Evolutionary conservation across 2,888 invertebrate genomes (phyloP), one percentile per base, ranked within the genome.

Genomic region (Melanophora roralis): DNA sequence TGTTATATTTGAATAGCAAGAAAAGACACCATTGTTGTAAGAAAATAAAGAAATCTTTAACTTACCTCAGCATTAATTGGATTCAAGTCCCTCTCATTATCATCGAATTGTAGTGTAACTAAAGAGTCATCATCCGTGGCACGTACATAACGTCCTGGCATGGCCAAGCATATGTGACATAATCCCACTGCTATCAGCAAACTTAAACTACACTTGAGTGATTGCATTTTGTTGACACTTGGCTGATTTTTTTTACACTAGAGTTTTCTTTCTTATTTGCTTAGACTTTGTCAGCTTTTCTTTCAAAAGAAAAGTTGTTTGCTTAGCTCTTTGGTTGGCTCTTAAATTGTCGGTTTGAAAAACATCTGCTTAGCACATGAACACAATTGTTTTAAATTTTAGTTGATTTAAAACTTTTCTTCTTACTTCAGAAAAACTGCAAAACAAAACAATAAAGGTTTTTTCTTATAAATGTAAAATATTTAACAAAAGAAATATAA

Each of bases 21-120:
- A n/a, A n/a, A 7, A 32, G 19, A n/a, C n/a, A 14, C 3, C 34
- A 19, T 16, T 51, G 16, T 12, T 16, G 12, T 7, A 11, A 43
- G 4, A 67, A 32, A 49, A 49, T 45, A 14, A 32, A 27, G 5
- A 38, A 65, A 47, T n/a, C n/a, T n/a, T n/a, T n/a, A 74, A 49
- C 80, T 45, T 89, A 89, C 89, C 90, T 89, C 88, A 73, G 86
- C 84, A 79, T 89, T 88, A 68, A 88, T 86, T 62, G 90, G 89
- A 83, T 88, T 89, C 75, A 89, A 79, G 55, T 89, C 88, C 27
- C 83, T 77, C 67, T 78, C 83, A 72, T 55, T 80, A 51, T 86
- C 86, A 38, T 77, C 75, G n/a, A 80, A 80, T 72, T 86, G 84
- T 43, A 87, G 73, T 32, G 73, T 76, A 16, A 73, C 49, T n/a